Base-by-base conservation (phyloP, 2,888 invertebrate genomes). In the Ichneumoninae sp. region DNA sequence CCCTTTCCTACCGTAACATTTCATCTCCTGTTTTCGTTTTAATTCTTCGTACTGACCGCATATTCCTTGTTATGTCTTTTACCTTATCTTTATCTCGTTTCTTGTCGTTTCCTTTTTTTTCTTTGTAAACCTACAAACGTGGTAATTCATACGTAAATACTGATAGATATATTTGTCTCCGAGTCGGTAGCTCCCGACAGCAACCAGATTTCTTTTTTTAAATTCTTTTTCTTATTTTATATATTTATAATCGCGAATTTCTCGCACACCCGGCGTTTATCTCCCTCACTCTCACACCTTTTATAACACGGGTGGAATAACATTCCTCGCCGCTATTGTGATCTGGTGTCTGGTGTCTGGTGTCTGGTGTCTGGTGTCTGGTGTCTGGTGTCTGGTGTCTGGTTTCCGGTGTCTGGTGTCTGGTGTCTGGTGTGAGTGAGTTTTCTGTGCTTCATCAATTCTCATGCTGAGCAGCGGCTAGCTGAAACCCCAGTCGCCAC, bases 111-210 rank as follows among this genome's bases (percentile, higher is more conserved):
- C 10, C 65, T 70, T 78, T n/a, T 52, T 40, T 66, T 54, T 22
- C 54, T 79, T 75, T 74, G 73, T 83, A 83, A 85, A 81, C 65
- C 81, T 86, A 86, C 85, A 83, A 85, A 83, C 79, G 66, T 78
- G 75, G 73, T 85, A 83, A 73, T 85, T 81, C 81, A 83, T 83
- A 87, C 70, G 87, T 91, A 91, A 93, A 93, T 93, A 93, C 91
- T 92, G 92, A 91, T 92, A 90, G 89, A 92, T 91, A 90, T 89
- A 89, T 87, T 89, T 89, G 88, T 88, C 86, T 89, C 86, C 81
- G 81, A 73, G 81, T 81, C 81, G 44, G 63, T 83, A 68, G 57
- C 10, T 73, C 30, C 63, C 54, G 63, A 71, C 81, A 60, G 66
- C 76, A 71, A 74, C 68, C 81, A 66, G 52, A 78, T 79, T 75